phyloP scores from a whole-genome alignment of 2,797 vertebrate species.

The Lepilemur ruficaudatus region DNA sequence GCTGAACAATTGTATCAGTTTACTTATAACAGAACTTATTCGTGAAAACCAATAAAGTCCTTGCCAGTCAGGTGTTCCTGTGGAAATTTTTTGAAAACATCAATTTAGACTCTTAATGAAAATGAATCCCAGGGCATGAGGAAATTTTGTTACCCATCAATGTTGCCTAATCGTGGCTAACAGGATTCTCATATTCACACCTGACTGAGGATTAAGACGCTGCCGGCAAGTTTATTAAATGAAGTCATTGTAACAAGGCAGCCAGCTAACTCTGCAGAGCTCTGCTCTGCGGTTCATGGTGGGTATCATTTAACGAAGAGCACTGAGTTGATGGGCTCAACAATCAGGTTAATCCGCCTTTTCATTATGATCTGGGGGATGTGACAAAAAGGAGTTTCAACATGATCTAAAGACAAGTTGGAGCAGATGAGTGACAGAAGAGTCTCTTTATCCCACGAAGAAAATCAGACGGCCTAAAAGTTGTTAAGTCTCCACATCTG shows the following conservation, averaged over 20 bases:
- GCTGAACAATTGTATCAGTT: not conserved
- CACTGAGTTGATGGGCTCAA: not conserved
- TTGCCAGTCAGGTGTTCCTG: not conserved
- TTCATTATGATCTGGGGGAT: constrained; percentile 72
- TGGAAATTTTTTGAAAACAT: not conserved
- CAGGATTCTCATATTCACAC: constrained; percentile 11
- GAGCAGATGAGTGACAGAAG: constrained; percentile 70
- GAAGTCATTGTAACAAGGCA: constrained; percentile 11
- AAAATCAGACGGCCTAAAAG: constrained; percentile 34
- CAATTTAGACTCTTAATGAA: constrained; percentile 64
- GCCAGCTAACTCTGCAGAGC: not conserved
- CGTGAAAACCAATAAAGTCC: not conserved
- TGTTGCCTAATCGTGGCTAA: constrained; percentile 31
- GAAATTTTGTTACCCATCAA: constrained; percentile 39
- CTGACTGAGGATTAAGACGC: constrained; percentile 47
- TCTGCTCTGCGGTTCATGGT: not conserved
- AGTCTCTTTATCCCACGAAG: constrained; percentile 52
- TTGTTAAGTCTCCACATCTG: constrained; percentile 21
- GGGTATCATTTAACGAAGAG: not conserved
- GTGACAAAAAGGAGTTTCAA: constrained; percentile 77
- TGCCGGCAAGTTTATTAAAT: constrained; percentile 49
- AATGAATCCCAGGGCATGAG: constrained; percentile 59
- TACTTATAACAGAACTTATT: not conserved
- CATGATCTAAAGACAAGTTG: constrained; percentile 72
- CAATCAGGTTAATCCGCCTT: constrained; percentile 78